Base-by-base conservation (phyloP, 1,140 invertebrate genomes). In the Teleogryllus occipitalis region DNA sequence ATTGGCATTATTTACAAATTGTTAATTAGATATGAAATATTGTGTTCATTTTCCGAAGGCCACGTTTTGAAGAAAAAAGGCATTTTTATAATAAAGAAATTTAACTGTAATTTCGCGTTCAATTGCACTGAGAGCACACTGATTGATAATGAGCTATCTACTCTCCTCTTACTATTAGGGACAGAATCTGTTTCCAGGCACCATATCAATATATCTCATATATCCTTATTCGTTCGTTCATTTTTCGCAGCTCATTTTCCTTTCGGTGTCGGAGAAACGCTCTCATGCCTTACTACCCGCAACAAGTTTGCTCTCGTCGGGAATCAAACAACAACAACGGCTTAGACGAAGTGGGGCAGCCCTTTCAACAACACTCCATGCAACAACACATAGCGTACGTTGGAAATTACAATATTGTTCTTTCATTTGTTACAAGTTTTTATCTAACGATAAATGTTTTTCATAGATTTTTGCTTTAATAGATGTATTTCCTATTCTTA, bases 161-260 rank as follows among this genome's bases (percentile, higher is more conserved):
- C 54, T 65, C 54, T 65, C 54, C 54, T 65, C 54, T 65, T 65
- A 65, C 18, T 18, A 65, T 18, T 18, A 65, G 54, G 54, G 54
- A 65, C 54, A 65, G 54, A 65, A 65, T 65, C 54, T 65, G 54
- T 65, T 65, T 65, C 54, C 54, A 65, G 54, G 54, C 54, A 65
- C 54, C 10, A 65, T 65, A 3, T 18, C 18, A 65, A 65, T 65
- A 14, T 10, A 2, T 65, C 54, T 65, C 54, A 3, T 7, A 65
- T 65, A 65, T 7, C 54, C 18, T 65, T 10, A 65, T 65, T 65
- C 54, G 54, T 65, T 65, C 54, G 54, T 65, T 65, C 54, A 65
- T 65, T 65, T 65, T 65, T 65, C 54, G 54, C 54, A 65, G 54
- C 54, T 65, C 54, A 65, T 65, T 65, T 65, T 65, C 54, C 54